A percentile compares a stretch with the other conserved stretches of the same genome.
Conservation (phyloP, 1,140 invertebrate genomes). For the Anagrus nilaparvatae region DNA sequence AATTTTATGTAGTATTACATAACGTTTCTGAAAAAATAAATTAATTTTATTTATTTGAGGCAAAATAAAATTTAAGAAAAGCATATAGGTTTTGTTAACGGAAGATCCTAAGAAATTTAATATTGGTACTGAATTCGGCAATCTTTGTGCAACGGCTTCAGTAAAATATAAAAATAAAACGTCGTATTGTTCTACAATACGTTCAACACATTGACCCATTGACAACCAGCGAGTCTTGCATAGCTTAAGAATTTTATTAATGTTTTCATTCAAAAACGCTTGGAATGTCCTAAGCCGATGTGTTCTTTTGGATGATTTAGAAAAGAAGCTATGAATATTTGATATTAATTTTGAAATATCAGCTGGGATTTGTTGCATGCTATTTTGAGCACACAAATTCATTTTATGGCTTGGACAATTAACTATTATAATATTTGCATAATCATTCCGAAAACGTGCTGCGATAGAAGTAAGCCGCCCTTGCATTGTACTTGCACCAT, state of each 20-base stretch:
- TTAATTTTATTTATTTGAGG: slow-evolving; percentile 14
- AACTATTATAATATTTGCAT: slow-evolving; percentile 22
- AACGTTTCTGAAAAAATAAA: slow-evolving; percentile 13
- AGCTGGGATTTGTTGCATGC: slow-evolving; percentile 26
- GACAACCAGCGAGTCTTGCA: slow-evolving; percentile 17
- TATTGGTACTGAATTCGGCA: neutral
- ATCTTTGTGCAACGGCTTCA: neutral
- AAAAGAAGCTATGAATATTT: neutral
- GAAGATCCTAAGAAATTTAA: neutral
- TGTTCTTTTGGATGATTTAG: slow-evolving; percentile 9
- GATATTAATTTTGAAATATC: slow-evolving; percentile 14
- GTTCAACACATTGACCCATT: neutral
- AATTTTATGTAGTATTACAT: slow-evolving; percentile 3
- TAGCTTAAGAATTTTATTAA: slow-evolving; percentile 21
- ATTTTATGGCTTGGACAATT: slow-evolving; percentile 36
- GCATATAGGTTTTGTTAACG: neutral
- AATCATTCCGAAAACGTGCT: slow-evolving; percentile 17
- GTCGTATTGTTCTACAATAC: neutral
- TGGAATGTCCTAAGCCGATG: slow-evolving; percentile 19
- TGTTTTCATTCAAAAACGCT: slow-evolving; percentile 18
- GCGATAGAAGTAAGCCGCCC: slow-evolving; percentile 27
- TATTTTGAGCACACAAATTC: slow-evolving; percentile 27
- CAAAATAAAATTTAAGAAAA: slow-evolving; percentile 10
- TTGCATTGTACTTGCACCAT: slow-evolving; percentile 32
- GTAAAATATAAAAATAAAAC: neutral